phyloP scores from a whole-genome alignment of 2,888 invertebrate species.

The Heteropelma amictum region DNA sequence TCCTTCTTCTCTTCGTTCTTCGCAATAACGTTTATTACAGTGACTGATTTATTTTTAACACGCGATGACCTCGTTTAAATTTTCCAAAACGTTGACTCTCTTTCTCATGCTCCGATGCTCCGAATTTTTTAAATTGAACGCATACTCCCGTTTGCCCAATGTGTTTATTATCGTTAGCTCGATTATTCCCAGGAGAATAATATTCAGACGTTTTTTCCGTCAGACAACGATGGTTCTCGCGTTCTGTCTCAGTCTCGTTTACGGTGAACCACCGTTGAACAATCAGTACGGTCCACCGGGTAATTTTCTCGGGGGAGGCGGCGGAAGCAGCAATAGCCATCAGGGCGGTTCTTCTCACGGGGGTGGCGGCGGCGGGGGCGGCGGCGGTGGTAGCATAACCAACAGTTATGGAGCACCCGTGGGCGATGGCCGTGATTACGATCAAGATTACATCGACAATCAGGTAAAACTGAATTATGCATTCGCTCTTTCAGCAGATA shows the following conservation, averaged over 20 bases:
- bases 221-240: constrained; percentile 64
- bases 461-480: constrained; percentile 66
- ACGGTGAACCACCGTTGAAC: constrained; percentile 69
- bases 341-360: constrained; percentile 53
- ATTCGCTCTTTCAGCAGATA: neutral
- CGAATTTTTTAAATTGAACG: too few species aligned
- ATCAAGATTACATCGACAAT: constrained; percentile 75
- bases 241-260: constrained; percentile 64
- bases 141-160: too few species aligned
- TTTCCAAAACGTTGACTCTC: too few species aligned
- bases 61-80: too few species aligned
- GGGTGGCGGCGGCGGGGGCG: constrained; percentile 39
- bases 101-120: too few species aligned
- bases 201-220: constrained; percentile 30
- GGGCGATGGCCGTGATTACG: constrained; percentile 67
- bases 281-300: constrained; percentile 74
- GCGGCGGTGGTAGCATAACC: constrained; percentile 58
- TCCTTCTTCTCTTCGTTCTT: too few species aligned
- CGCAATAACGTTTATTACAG: too few species aligned
- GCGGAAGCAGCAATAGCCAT: constrained; percentile 55
- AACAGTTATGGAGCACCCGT: constrained; percentile 71
- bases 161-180: too few species aligned
- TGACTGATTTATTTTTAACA: too few species aligned
- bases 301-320: constrained; percentile 68
- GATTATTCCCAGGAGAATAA: too few species aligned